phyloP scores from a whole-genome alignment of 2,797 vertebrate genomes.

The Balearica regulorum region DNA sequence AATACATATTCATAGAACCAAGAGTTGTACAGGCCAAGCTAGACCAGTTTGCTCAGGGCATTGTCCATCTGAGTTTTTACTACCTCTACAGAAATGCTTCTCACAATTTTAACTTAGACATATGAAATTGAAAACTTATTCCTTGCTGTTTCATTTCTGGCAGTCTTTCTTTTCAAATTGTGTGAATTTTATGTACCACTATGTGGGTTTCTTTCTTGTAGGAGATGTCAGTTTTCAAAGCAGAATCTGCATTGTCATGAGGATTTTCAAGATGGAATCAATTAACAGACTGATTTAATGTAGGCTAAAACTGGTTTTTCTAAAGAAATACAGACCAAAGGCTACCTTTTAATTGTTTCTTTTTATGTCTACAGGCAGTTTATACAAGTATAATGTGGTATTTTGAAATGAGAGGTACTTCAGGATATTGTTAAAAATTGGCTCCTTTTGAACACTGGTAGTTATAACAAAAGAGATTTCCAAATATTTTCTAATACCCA shows the following conservation, averaged over 20 bases:
- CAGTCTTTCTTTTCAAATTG: neutral
- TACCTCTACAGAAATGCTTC: neutral
- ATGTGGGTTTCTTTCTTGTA: neutral
- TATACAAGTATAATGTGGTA: neutral
- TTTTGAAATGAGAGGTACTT: neutral
- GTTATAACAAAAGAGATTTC: neutral
- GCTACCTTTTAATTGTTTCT: neutral
- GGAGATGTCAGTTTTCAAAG: neutral
- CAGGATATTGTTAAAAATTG: neutral
- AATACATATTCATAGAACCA: neutral
- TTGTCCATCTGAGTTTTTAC: neutral
- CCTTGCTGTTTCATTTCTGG: neutral
- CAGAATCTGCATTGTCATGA: neutral
- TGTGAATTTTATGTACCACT: neutral
- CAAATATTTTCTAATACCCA: neutral
- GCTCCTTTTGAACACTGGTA: neutral
- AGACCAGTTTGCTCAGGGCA: neutral
- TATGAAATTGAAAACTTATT: neutral
- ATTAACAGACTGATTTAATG: neutral
- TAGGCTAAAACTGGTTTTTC: neutral
- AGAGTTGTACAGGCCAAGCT: neutral
- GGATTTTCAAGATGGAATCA: neutral
- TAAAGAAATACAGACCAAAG: neutral
- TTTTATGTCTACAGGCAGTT: neutral
- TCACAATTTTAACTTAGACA: neutral